A percentile compares a stretch with the other conserved stretches of the same genome.
phyloP scores from a whole-genome alignment of 2,888 invertebrate genomes.

The Alloscopus bannaensis region DNA sequence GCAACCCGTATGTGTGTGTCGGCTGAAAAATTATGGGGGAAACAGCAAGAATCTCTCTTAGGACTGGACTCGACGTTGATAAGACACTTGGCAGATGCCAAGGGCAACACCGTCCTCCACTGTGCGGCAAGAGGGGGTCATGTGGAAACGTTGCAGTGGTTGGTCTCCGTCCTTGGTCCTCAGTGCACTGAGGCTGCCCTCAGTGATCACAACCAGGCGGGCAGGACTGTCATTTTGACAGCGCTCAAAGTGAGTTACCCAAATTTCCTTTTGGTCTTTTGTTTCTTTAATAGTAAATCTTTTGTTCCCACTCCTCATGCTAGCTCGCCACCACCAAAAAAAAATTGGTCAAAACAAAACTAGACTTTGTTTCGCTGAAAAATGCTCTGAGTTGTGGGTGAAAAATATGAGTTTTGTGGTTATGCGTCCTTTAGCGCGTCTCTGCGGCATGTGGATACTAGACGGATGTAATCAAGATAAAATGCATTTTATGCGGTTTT shows the following conservation, averaged over 20 bases:
- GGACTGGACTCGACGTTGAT: slow-evolving; percentile 75
- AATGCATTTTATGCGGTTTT: no score
- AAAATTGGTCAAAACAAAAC: no score
- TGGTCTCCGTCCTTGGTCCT: slow-evolving; percentile 74
- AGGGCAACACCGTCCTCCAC: slow-evolving; percentile 75
- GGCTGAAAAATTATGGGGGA: neutral
- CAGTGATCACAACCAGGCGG: slow-evolving; percentile 75
- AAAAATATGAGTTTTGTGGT: no score
- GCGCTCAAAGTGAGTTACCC: slow-evolving; percentile 74
- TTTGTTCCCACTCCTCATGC: neutral
- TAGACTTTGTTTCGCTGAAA: no score
- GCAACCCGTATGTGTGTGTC: neutral
- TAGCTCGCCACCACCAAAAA: neutral
- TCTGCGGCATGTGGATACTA: no score
- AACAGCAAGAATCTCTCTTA: slow-evolving; percentile 74
- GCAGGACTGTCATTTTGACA: slow-evolving; percentile 75
- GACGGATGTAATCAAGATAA: no score
- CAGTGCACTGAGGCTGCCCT: slow-evolving; percentile 74
- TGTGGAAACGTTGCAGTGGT: slow-evolving; percentile 74
- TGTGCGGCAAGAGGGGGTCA: slow-evolving; percentile 75
- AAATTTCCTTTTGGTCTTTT: slow-evolving; percentile 10
- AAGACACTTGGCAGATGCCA: slow-evolving; percentile 75
- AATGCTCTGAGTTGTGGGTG: neutral
- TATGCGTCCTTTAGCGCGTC: no score
- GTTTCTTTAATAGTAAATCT: slow-evolving; percentile 21